Conservation (phyloP, 2,888 invertebrate species). For the Apamea monoglypha region DNA sequence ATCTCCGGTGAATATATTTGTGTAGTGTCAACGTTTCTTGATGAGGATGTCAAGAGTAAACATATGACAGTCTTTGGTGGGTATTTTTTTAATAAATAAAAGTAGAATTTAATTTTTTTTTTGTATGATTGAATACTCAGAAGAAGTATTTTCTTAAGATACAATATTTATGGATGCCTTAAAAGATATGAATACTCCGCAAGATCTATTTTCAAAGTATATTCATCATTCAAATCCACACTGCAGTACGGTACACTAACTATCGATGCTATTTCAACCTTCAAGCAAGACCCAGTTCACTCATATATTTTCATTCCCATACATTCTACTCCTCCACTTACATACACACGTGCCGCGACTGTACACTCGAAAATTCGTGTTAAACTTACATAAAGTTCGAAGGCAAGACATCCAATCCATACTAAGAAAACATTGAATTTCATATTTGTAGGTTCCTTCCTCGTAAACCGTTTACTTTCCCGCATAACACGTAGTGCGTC, state of each 20-base stretch:
- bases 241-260: not conserved
- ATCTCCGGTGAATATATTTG: slow-evolving; percentile 94
- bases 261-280: slow-evolving; percentile 22
- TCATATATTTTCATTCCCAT: slow-evolving; percentile 46
- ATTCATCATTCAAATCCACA: not conserved
- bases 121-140: no score
- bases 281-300: slow-evolving; percentile 1
- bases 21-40: slow-evolving; percentile 92
- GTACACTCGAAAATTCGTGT: slow-evolving; percentile 57
- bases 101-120: not conserved
- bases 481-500: slow-evolving; percentile 68
- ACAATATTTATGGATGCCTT: not conserved
- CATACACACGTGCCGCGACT: slow-evolving; percentile 52
- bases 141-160: not conserved
- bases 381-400: slow-evolving; percentile 59
- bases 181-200: not conserved
- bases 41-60: slow-evolving; percentile 92
- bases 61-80: slow-evolving; percentile 93
- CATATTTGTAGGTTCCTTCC: slow-evolving; percentile 73
- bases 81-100: slow-evolving; percentile 66
- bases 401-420: slow-evolving; percentile 62
- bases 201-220: not conserved
- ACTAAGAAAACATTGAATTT: slow-evolving; percentile 71
- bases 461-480: slow-evolving; percentile 78
- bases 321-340: slow-evolving; percentile 38